Percentiles rank a stretch among this genome's conserved stretches.
phyloP scores from a whole-genome alignment of 2,888 invertebrate species.

The Philaethria dido region DNA sequence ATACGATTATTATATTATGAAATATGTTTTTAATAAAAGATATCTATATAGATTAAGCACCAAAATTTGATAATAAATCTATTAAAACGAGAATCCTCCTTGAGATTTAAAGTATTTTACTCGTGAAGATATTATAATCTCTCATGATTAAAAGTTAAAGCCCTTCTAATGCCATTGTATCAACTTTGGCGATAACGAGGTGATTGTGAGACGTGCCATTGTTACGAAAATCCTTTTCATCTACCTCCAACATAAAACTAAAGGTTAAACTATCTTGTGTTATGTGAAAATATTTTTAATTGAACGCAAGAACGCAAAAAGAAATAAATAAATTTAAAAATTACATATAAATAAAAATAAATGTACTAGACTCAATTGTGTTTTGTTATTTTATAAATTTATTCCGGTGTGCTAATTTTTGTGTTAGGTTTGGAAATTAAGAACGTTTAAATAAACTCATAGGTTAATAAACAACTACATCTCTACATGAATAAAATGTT shows the following conservation, averaged over 20 bases:
- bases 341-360: too few relatives aligned
- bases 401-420: too few relatives aligned
- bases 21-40: too few relatives aligned
- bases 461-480: too few relatives aligned
- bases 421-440: too few relatives aligned
- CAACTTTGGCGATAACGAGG: slow-evolving; percentile 27
- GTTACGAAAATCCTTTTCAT: slow-evolving; percentile 21
- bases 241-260: slow-evolving; percentile 14
- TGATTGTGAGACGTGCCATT: slow-evolving; percentile 16
- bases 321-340: not conserved
- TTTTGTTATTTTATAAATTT: too few relatives aligned
- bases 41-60: not conserved
- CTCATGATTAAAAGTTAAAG: slow-evolving; percentile 11
- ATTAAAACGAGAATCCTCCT: not conserved
- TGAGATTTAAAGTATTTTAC: slow-evolving; percentile 5
- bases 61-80: not conserved
- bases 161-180: slow-evolving; percentile 9
- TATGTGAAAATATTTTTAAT: not conserved
- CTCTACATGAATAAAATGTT: not conserved
- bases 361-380: too few relatives aligned
- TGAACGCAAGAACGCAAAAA: too few relatives aligned
- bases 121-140: slow-evolving; percentile 8
- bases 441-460: too few relatives aligned
- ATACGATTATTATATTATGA: too few relatives aligned
- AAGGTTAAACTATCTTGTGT: slow-evolving; percentile 12